These are phyloP conservation scores for Tiaroga cobitis DNA, from an alignment of 2,797 vertebrate species.

Conservation along the genomic window DNA sequence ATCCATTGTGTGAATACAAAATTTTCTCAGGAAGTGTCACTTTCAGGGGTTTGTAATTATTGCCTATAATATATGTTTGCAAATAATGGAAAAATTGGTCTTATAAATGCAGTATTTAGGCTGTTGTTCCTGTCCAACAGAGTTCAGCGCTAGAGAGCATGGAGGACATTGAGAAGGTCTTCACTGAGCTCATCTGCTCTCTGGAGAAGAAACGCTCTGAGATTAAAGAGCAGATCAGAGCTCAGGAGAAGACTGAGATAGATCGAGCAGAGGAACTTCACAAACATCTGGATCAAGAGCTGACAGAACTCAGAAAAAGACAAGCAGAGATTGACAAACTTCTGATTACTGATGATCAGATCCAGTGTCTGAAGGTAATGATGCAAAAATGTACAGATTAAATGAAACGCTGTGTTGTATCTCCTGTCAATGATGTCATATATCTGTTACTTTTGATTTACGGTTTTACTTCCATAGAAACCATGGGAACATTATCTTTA, in stretches of 20 bases:
- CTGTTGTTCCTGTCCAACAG: neutral
- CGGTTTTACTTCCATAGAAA: no score
- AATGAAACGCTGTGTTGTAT: no score
- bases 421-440: no score
- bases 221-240: slow-evolving; percentile 35
- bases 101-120: no score
- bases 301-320: slow-evolving; percentile 30
- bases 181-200: slow-evolving; percentile 40
- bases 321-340: slow-evolving; percentile 13
- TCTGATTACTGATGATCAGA: neutral
- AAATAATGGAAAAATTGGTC: no score
- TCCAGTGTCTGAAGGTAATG: slow-evolving; percentile 25
- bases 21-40: no score
- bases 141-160: neutral
- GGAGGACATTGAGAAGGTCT: slow-evolving; percentile 19
- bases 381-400: no score
- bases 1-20: no score
- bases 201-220: slow-evolving; percentile 38
- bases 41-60: no score
- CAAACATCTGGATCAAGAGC: slow-evolving; percentile 21
- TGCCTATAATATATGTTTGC: no score
- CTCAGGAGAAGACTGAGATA: slow-evolving; percentile 39
- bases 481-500: no score
- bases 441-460: no score
- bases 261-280: slow-evolving; percentile 25